These are phyloP conservation scores for Microvelia longipes DNA, from an alignment of 1,140 invertebrate species.

Conservation along the genomic window DNA sequence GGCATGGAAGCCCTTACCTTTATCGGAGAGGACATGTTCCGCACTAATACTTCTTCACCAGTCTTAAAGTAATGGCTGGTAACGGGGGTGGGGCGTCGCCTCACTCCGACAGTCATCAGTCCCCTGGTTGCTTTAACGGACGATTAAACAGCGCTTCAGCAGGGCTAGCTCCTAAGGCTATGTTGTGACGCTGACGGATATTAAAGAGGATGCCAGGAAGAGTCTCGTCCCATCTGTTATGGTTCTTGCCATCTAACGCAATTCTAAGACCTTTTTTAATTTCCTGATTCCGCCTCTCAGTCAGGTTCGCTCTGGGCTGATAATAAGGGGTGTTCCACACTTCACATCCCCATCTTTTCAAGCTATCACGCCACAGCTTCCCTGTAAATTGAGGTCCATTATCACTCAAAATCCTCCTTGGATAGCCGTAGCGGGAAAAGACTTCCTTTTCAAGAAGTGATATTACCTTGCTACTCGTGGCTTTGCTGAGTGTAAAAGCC, in stretches of 20 bases:
- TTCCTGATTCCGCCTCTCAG: background rate
- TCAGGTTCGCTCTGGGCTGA: background rate
- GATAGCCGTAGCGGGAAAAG: conserved; percentile 27
- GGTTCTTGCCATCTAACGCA: background rate
- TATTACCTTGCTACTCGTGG: conserved; percentile 27
- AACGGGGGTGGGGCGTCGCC: background rate
- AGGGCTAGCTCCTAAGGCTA: background rate
- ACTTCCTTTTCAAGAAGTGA: conserved; percentile 26
- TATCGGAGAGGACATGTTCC: background rate
- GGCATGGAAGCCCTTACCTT: background rate
- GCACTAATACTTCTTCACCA: background rate
- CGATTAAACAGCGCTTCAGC: background rate
- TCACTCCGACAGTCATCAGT: background rate
- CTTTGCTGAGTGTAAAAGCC: conserved; percentile 22
- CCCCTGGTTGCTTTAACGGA: background rate
- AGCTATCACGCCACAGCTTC: background rate
- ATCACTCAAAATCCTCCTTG: conserved; percentile 26
- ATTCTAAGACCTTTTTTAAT: background rate
- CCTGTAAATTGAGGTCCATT: conserved; percentile 19
- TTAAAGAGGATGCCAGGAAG: background rate
- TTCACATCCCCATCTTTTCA: background rate
- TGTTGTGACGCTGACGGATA: background rate
- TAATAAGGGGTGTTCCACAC: background rate
- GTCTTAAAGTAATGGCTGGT: background rate
- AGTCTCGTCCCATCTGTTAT: background rate